Base-by-base conservation (phyloP, 2,888 invertebrate genomes). In the Eupsilia transversa region DNA sequence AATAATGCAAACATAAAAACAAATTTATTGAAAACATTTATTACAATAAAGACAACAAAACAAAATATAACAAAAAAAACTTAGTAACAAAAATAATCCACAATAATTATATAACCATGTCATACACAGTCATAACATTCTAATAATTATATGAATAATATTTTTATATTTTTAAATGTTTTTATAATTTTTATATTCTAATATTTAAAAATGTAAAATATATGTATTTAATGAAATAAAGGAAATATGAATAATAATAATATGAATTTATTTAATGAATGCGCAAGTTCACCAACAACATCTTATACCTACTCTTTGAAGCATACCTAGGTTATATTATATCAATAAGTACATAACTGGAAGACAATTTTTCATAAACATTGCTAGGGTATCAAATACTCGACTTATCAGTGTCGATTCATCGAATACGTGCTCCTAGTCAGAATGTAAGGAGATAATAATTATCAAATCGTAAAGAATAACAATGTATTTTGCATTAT, bases 1-100 rank as follows among this genome's bases (percentile, higher is more conserved):
- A 72, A 27, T 60, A n/a, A n/a, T n/a, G n/a, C 0, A 72, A 72
- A 78, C 14, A n/a, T n/a, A n/a, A n/a, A 43, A 79, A 77, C 30
- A 60, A 46, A 52, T 56, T 14, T 41, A 20, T 56, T 72, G 1
- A 12, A 65, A 60, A 1, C 12, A 41, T 79, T 79, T 79, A 77
- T 77, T 73, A 20, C 54, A 72, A 60, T 41, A 65, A 72, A 23
- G 7, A 30, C 12, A 52, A 78, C 30, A 46, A 52, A 78, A 52
- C 33, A 33, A 76, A 46, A 41, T 27, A 49, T 60, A 65, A 64
- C 35, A 72, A 60, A 72, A 72, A 20, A 43, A 33, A 38, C 6
- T 14, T 4, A 56, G 3, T 1, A n/a, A 33, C n/a, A 14, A 30
- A 56, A 30, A 20, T 27, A 69, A n/a, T 41, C 23, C 54, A 72